A percentile compares a stretch with the other conserved stretches of the same genome.
These are phyloP conservation scores for Diogma glabrata DNA, from an alignment of 2,888 invertebrate genomes.

Conservation along the genomic window DNA sequence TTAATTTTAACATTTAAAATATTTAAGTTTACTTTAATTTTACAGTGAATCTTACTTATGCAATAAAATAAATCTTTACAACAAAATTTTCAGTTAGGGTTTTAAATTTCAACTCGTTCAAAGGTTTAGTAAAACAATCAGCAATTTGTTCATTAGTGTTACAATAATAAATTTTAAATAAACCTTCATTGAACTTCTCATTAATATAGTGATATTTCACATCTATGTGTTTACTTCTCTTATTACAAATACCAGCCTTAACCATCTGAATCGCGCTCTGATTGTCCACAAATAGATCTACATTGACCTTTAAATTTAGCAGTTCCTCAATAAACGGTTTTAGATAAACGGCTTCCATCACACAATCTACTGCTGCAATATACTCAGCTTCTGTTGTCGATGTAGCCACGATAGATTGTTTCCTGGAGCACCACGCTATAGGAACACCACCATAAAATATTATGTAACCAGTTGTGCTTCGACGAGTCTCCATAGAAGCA, in stretches of 20 bases:
- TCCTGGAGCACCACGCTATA: constrained; percentile 16
- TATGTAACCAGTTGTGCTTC: constrained; percentile 16
- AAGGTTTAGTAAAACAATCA: constrained; percentile 12
- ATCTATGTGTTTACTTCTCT: constrained; percentile 14
- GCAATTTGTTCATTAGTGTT: constrained; percentile 15
- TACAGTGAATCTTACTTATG: too few species aligned
- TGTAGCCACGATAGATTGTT: constrained; percentile 15
- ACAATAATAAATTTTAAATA: constrained; percentile 12
- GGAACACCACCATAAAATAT: constrained; percentile 13
- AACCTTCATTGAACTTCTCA: constrained; percentile 11
- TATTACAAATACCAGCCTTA: neutral
- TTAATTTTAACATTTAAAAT: too few species aligned
- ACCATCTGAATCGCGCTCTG: neutral
- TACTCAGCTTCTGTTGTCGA: constrained; percentile 15
- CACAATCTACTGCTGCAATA: constrained; percentile 7
- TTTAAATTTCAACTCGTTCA: neutral
- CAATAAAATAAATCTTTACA: too few species aligned
- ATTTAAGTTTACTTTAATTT: too few species aligned
- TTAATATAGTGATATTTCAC: constrained; percentile 14
- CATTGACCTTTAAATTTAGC: neutral
- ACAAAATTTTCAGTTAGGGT: too few species aligned
- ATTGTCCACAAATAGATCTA: neutral
- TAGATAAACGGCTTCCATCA: neutral
- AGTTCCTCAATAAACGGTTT: neutral
- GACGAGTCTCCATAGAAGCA: constrained; percentile 12